Evolutionary conservation across 2,113 vertebrate genomes (phyloP).

Genomic region (Aldabrachelys gigantea): DNA sequence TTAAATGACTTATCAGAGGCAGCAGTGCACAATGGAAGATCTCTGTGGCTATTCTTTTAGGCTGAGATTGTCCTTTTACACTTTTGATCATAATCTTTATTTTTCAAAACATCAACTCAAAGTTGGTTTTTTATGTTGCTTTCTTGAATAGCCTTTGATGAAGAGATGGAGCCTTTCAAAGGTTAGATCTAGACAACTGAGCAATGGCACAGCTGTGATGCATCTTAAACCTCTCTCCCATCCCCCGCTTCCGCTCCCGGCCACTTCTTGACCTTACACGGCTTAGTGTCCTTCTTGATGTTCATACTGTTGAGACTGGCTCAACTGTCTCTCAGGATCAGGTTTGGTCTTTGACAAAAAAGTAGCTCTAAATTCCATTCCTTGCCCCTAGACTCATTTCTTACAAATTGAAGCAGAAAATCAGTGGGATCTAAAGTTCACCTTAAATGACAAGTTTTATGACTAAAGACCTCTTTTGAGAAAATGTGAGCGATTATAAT

Average conservation of each 20-base stretch:
- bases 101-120: constrained; percentile 41
- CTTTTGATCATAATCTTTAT: constrained; percentile 22
- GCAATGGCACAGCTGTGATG: not conserved
- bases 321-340: not conserved
- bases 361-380: not conserved
- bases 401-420: constrained; percentile 21
- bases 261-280: not conserved
- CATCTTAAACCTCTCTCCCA: not conserved
- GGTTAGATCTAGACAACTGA: not conserved
- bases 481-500: not conserved
- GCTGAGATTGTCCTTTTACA: constrained; percentile 23
- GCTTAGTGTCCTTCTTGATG: constrained; percentile 2
- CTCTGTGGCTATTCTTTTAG: not conserved
- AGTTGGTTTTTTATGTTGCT: not conserved
- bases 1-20: not conserved
- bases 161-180: constrained; percentile 31
- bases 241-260: too few relatives aligned
- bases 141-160: constrained; percentile 22
- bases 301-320: not conserved
- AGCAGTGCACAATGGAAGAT: not conserved
- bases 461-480: constrained; percentile 39
- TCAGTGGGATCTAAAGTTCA: constrained; percentile 32
- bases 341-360: not conserved
- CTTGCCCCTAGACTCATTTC: not conserved
- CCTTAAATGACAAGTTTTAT: constrained; percentile 40